These are phyloP conservation scores for Saccostrea cuccullata DNA, from an alignment of 1,140 invertebrate genomes.

Conservation along the genomic window DNA sequence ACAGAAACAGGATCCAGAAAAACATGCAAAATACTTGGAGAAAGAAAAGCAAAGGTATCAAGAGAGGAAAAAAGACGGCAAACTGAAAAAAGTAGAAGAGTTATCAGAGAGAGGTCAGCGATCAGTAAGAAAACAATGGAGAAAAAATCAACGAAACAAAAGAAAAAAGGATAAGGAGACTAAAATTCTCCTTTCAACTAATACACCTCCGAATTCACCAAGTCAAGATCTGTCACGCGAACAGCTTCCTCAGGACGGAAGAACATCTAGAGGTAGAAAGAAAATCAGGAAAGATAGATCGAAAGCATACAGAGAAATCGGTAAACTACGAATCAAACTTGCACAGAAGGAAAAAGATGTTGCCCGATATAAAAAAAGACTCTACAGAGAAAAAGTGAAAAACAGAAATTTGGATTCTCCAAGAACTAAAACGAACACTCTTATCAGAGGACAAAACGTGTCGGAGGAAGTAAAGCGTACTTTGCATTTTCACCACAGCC, in stretches of 20 bases:
- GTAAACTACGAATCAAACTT: too few species aligned
- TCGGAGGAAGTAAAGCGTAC: too few species aligned
- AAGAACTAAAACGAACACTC: too few species aligned
- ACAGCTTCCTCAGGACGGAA: neutral
- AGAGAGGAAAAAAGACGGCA: neutral
- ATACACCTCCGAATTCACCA: neutral
- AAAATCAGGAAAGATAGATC: neutral
- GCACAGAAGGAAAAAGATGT: too few species aligned
- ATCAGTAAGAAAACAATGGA: neutral
- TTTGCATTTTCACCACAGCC: too few species aligned
- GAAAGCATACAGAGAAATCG: neutral
- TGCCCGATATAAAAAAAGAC: too few species aligned
- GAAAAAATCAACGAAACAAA: neutral
- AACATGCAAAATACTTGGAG: neutral
- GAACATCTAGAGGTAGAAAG: neutral
- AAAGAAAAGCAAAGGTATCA: neutral
- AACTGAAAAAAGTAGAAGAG: neutral
- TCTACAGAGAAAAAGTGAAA: too few species aligned
- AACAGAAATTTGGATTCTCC: too few species aligned
- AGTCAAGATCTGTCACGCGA: neutral
- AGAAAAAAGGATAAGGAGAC: neutral
- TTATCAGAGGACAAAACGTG: too few species aligned
- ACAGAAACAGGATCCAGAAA: neutral
- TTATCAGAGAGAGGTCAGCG: neutral
- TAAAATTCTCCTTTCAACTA: neutral